Base-by-base conservation (phyloP, 2,888 invertebrate species). In the Mechanitis mazaeus region DNA sequence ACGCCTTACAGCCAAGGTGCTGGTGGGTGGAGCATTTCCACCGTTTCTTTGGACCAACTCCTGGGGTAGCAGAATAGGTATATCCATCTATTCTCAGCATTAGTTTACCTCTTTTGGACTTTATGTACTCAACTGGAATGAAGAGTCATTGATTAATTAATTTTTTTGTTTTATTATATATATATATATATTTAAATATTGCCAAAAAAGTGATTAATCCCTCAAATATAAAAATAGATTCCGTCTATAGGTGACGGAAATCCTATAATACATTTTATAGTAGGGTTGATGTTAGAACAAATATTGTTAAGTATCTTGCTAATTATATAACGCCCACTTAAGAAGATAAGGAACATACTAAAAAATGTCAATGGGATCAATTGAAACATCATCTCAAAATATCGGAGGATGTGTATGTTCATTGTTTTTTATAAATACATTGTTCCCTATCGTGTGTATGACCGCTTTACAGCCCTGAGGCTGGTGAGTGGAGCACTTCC, bases 11-110 rank as follows among this genome's bases (percentile, higher is more conserved):
- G 0, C 74, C 72, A 28, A 63, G 69, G 3, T 59, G 66, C 28
- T 66, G 64, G 58, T 83, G 78, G 0, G 83, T 81, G 2, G 81
- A 84, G 60, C 83, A 83, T 6, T 74, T 66, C 84, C 84, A 84
- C 2, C 80, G 67, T 0, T 63, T 54, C 47, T 71, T 78, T 5
- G 9, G 2, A 0, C 69, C 67, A 11, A 58, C 70, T 0, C 72
- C 65, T 0, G 70, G 68, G 0, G 54, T 64, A 3, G 63, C 64
- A 45, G 61, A 75, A 64, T 80, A 81, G 0, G 77, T 80, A 59
- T 75, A 81, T 0, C 77, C 76, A 2, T 69, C 71, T 1, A 76
- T 45, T 33, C 68, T 67, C 7, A 83, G 70, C 45, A 81, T 64
- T 2, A 63, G 70, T 45, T 73, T 77, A 2, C 79, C 78, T 59